A percentile compares a stretch with the other conserved stretches of the same genome.
Evolutionary conservation across 2,797 vertebrate genomes (phyloP).

Genomic region (Xiphorhynchus erythropygius): DNA sequence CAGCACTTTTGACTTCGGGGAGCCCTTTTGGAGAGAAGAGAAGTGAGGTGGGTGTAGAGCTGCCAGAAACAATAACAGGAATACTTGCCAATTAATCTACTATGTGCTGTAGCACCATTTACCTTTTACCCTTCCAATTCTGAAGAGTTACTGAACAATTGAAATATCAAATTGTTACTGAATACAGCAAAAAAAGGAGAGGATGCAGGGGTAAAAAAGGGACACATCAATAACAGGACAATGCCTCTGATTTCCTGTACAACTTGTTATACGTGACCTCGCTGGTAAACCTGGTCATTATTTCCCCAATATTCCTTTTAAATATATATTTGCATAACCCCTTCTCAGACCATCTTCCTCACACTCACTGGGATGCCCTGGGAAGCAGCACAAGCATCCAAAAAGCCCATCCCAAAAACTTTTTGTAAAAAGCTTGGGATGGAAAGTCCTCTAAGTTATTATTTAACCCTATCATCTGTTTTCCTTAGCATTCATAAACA

Average conservation of each 20-base stretch:
- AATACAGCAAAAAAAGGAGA: not conserved
- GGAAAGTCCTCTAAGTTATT: not conserved
- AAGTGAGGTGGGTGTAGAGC: constrained; percentile 24
- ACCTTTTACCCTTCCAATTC: constrained; percentile 64
- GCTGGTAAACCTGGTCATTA: not conserved
- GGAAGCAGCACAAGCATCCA: not conserved
- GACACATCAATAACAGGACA: constrained; percentile 36
- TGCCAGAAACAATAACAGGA: constrained; percentile 61
- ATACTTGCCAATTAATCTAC: constrained; percentile 63
- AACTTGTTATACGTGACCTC: not conserved
- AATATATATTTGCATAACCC: not conserved
- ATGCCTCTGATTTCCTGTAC: constrained; percentile 24
- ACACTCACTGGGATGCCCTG: accelerated
- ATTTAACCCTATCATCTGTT: constrained; percentile 34
- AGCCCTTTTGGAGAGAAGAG: constrained; percentile 20
- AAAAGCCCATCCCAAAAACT: not conserved
- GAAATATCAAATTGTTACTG: constrained; percentile 24
- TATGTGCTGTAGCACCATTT: constrained; percentile 6
- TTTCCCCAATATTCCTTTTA: not conserved
- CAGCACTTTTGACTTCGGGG: not conserved
- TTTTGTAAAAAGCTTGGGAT: not conserved
- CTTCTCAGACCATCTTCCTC: not conserved
- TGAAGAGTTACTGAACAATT: constrained; percentile 13
- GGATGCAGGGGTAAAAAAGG: not conserved
- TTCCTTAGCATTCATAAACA: not conserved